These are phyloP conservation scores for Reticulitermes speratus DNA, from an alignment of 1,140 invertebrate genomes.

Conservation along the genomic window DNA sequence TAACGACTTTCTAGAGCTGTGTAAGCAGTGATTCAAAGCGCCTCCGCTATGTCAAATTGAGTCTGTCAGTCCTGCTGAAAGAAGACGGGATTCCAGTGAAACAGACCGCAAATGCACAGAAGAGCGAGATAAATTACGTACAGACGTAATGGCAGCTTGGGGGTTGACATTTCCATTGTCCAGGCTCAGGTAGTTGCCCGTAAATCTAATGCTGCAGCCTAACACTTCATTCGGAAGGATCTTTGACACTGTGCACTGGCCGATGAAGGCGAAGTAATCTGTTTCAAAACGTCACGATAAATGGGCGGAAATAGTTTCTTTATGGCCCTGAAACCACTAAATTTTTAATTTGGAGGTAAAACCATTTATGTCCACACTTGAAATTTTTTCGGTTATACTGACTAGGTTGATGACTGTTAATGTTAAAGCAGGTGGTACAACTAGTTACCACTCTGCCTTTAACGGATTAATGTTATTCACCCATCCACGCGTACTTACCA, in stretches of 20 bases:
- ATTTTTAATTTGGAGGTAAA: not conserved
- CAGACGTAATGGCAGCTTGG: not conserved
- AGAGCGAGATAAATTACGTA: slow-evolving; percentile 8
- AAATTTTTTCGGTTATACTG: no score
- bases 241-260: not conserved
- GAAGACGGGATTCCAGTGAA: slow-evolving; percentile 5
- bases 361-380: not conserved
- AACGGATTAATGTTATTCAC: no score
- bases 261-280: not conserved
- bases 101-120: slow-evolving; percentile 17
- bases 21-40: not conserved
- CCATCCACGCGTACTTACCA: no score
- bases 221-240: not conserved
- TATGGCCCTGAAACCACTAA: not conserved
- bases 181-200: not conserved
- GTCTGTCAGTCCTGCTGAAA: not conserved
- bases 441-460: no score
- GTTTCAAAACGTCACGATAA: not conserved
- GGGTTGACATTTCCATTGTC: slow-evolving; percentile 7
- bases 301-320: not conserved
- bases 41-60: not conserved
- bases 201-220: not conserved
- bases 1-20: not conserved
- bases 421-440: no score
- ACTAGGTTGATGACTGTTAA: no score